Evolutionary conservation across 2,888 invertebrate species (phyloP).

Genomic region (Scaeva pyrastri): DNA sequence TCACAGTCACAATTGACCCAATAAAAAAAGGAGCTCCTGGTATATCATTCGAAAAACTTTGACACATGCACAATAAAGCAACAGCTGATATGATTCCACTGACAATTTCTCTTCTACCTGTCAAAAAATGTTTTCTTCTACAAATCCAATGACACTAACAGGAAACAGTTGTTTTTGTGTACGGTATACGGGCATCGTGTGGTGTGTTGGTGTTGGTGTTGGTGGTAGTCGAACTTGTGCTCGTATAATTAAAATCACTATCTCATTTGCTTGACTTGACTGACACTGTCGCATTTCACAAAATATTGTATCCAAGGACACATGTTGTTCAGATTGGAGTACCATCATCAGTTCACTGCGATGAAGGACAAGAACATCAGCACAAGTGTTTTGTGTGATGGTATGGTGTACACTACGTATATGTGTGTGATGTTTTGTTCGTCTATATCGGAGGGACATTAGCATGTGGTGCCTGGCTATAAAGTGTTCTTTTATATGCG

Average conservation of each 20-base stretch:
- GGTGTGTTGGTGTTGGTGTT: no score
- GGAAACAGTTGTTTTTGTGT: no score
- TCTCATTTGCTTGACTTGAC: slow-evolving; percentile 50
- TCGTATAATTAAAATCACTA: slow-evolving; percentile 63
- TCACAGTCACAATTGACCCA: no score
- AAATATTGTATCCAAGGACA: slow-evolving; percentile 51
- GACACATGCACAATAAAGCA: no score
- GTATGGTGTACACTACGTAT: neutral
- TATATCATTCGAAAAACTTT: no score
- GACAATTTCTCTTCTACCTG: no score
- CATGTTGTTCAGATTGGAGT: slow-evolving; percentile 46
- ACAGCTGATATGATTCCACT: no score
- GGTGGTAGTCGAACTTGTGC: neutral
- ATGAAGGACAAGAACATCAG: slow-evolving; percentile 11
- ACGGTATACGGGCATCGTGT: no score
- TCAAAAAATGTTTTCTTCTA: no score
- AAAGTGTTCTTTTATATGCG: no score
- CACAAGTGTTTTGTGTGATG: neutral
- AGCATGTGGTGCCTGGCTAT: slow-evolving; percentile 43
- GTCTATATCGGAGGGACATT: slow-evolving; percentile 44
- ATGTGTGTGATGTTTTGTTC: slow-evolving; percentile 24
- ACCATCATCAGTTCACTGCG: slow-evolving; percentile 28
- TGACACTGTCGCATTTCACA: slow-evolving; percentile 64
- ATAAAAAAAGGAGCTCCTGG: no score
- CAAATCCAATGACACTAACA: no score